Conservation (phyloP, 2,113 vertebrate genomes). For the Patagioenas fasciata region DNA sequence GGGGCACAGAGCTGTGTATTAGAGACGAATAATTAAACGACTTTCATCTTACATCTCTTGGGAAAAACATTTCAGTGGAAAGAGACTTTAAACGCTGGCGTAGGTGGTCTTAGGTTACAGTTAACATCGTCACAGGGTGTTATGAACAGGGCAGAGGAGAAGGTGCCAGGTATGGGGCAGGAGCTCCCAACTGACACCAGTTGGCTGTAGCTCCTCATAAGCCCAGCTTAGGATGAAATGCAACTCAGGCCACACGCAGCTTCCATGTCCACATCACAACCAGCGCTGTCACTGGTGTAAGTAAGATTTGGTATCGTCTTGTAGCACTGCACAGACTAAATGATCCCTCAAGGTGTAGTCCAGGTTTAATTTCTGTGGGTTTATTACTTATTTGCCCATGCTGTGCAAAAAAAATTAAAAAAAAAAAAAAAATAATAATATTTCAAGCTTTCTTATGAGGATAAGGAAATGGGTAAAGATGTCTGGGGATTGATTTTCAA, state of each 20-base stretch:
- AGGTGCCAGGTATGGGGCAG: not conserved
- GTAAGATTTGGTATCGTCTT: not conserved
- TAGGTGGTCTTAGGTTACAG: not conserved
- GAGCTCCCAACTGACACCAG: not conserved
- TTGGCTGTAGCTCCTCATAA: not conserved
- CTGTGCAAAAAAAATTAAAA: not conserved
- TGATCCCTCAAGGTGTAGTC: not conserved
- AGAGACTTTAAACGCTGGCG: not conserved
- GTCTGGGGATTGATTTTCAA: not conserved
- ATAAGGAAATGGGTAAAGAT: not conserved
- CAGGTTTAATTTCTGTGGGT: not conserved
- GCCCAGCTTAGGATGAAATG: not conserved
- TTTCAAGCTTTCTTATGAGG: not conserved
- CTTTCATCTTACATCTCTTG: not conserved
- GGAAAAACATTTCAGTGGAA: not conserved
- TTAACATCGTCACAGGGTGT: not conserved
- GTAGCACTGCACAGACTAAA: not conserved
- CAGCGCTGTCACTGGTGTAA: not conserved
- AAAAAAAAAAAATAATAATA: too few species aligned
- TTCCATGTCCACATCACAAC: accelerated
- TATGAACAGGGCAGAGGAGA: not conserved
- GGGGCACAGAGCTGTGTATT: not conserved
- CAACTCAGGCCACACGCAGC: not conserved
- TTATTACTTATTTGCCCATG: not conserved
- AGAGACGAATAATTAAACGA: not conserved